Conservation (phyloP, 2,888 invertebrate genomes). For the Hirtodrosophila trivittata region DNA sequence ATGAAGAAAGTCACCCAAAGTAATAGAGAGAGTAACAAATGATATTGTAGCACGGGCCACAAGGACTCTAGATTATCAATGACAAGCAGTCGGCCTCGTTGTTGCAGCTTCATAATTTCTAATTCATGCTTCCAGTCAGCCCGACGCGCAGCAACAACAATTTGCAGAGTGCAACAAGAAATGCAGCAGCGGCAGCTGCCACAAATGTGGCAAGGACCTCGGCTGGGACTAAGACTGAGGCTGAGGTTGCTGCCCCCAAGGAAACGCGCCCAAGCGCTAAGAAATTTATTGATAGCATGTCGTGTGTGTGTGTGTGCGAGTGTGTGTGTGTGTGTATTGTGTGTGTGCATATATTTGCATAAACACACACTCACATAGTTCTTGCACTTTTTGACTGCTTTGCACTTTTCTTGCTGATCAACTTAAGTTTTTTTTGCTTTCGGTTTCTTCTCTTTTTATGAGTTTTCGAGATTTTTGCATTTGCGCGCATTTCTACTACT, state of each 20-base stretch:
- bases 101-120: conserved; percentile 73
- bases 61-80: conserved; percentile 68
- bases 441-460: conserved; percentile 20
- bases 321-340: conserved; percentile 17
- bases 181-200: conserved; percentile 58
- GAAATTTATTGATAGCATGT: conserved; percentile 47
- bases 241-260: conserved; percentile 59
- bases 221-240: conserved; percentile 19
- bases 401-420: conserved; percentile 55
- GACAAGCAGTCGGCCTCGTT: conserved; percentile 70
- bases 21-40: conserved; percentile 49
- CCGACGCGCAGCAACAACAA: conserved; percentile 28
- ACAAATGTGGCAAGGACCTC: conserved; percentile 47
- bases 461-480: conserved; percentile 71
- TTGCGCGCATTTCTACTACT: conserved; percentile 76
- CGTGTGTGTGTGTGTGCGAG: conserved; percentile 23
- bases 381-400: conserved; percentile 73
- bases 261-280: no score
- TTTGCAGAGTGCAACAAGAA: conserved; percentile 52
- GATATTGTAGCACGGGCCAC: conserved; percentile 62
- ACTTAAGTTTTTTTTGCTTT: conserved; percentile 22
- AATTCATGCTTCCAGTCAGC: conserved; percentile 28
- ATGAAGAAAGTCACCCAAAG: conserved; percentile 51
- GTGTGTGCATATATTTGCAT: conserved; percentile 64
- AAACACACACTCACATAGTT: conserved; percentile 37